Percentiles rank a stretch among this genome's conserved stretches.
These are phyloP conservation scores for Platysteira castanea DNA, from an alignment of 2,113 vertebrate species.

Conservation along the genomic window DNA sequence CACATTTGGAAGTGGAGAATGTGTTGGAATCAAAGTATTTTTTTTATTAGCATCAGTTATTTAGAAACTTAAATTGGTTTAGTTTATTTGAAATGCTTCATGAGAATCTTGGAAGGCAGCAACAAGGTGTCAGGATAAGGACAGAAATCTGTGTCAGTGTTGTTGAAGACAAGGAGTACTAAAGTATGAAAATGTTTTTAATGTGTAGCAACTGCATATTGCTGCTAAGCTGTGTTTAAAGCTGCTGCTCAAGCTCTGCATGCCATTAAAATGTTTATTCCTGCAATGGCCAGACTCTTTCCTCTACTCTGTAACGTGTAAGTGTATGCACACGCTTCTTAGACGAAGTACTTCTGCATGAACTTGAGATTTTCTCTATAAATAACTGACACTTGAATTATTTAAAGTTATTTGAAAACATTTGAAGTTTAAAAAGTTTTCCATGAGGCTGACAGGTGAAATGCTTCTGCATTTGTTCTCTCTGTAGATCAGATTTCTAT, in stretches of 20 bases:
- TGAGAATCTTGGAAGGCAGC: not conserved
- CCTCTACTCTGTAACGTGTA: accelerated
- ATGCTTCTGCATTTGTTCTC: not conserved
- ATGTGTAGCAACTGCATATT: not conserved
- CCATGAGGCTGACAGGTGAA: not conserved
- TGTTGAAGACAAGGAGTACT: not conserved
- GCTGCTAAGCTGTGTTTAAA: not conserved
- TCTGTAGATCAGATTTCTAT: not conserved
- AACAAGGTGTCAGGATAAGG: not conserved
- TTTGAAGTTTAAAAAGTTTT: not conserved
- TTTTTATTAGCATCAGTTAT: not conserved
- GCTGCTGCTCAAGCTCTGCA: not conserved
- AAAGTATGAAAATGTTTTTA: not conserved
- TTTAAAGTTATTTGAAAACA: not conserved
- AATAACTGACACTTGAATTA: not conserved
- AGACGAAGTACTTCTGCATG: not conserved
- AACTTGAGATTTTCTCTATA: not conserved
- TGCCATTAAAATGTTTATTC: not conserved
- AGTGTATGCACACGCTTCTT: not conserved
- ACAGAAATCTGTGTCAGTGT: not conserved
- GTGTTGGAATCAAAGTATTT: not conserved
- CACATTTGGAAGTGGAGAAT: not conserved
- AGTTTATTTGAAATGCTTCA: not conserved
- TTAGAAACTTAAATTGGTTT: not conserved
- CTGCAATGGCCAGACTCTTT: not conserved